Conservation (phyloP, 2,888 invertebrate genomes). For the Amiota mariae region DNA sequence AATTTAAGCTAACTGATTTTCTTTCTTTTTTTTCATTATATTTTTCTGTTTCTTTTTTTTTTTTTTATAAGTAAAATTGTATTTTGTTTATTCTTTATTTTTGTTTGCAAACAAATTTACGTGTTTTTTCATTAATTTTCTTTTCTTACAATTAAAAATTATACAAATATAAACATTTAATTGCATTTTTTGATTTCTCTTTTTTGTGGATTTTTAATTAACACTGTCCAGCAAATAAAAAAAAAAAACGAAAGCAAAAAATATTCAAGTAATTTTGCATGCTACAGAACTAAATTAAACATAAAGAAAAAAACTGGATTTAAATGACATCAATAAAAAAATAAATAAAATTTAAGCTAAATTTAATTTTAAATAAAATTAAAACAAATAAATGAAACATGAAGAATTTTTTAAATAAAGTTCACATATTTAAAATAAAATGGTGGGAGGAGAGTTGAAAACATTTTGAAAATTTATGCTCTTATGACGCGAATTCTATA, state of each 20-base stretch:
- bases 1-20: neutral
- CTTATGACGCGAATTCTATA: too few species aligned
- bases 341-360: slow-evolving; percentile 16
- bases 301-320: neutral
- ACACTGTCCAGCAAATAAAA: too few species aligned
- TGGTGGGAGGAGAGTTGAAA: neutral
- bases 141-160: neutral
- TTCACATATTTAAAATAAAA: neutral
- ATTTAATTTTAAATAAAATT: slow-evolving; percentile 15
- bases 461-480: neutral
- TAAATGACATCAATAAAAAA: neutral
- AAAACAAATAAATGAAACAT: too few species aligned
- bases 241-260: too few species aligned
- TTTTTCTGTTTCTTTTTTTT: neutral
- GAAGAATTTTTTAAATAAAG: slow-evolving; percentile 17
- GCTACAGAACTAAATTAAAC: neutral
- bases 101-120: neutral
- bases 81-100: neutral
- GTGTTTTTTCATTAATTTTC: neutral
- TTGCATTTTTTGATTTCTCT: slow-evolving; percentile 6
- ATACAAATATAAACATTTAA: neutral
- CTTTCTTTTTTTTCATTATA: neutral
- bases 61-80: neutral
- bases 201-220: neutral
- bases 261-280: neutral